These are phyloP conservation scores for Perodicticus potto DNA, from an alignment of 2,797 vertebrate genomes.

Conservation along the genomic window DNA sequence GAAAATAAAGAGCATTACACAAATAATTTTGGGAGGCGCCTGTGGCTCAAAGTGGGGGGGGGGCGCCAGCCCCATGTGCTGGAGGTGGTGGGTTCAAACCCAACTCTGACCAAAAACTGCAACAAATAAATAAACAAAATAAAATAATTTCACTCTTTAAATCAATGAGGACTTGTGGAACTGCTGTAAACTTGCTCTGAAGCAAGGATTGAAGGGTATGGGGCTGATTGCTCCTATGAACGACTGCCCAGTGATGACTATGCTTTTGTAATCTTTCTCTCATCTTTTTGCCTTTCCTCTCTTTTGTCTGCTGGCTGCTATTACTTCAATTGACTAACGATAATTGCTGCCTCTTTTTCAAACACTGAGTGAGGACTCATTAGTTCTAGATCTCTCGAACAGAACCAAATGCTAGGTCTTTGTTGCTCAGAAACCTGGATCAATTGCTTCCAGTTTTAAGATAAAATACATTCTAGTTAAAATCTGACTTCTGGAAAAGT, in stretches of 20 bases:
- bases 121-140: too few relatives aligned
- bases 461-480: neutral
- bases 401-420: neutral
- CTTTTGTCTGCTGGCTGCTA: neutral
- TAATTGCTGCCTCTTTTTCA: neutral
- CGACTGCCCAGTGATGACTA: neutral
- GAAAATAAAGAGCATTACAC: neutral
- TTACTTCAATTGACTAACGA: neutral
- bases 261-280: neutral
- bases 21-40: neutral
- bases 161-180: neutral
- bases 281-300: neutral
- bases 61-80: too few relatives aligned
- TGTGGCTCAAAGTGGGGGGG: too few relatives aligned
- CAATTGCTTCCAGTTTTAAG: neutral
- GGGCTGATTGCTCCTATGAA: neutral
- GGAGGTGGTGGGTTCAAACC: too few relatives aligned
- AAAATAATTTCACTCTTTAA: neutral
- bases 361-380: neutral
- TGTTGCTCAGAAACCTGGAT: neutral
- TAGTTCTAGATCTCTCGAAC: neutral
- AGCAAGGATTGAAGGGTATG: neutral
- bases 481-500: constrained; percentile 6
- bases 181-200: neutral
- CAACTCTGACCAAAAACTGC: too few relatives aligned